Conservation (phyloP, 2,797 vertebrate genomes). For the Falco berigora region DNA sequence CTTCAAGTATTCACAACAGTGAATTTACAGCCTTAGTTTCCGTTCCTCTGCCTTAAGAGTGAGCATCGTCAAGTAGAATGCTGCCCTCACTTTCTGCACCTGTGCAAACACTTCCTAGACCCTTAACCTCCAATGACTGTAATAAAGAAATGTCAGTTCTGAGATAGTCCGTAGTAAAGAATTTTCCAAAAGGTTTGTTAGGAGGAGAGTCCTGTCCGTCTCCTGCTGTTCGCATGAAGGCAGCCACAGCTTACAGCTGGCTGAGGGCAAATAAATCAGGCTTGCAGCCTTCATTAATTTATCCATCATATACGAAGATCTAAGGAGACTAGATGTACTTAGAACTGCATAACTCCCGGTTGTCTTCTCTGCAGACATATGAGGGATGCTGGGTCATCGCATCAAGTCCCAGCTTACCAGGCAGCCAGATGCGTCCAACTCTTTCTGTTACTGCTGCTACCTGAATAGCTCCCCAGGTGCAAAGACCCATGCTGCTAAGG, state of each 20-base stretch:
- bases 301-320: background rate
- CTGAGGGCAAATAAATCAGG: background rate
- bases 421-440: fast-evolving
- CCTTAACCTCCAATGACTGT: background rate
- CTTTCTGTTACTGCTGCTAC: background rate
- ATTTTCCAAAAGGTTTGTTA: background rate
- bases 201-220: background rate
- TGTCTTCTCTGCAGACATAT: background rate
- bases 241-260: background rate
- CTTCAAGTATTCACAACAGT: background rate
- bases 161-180: background rate
- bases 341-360: background rate
- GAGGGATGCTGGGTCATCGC: background rate
- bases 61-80: background rate
- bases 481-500: background rate
- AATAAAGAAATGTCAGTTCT: background rate
- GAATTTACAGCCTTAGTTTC: background rate
- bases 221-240: background rate
- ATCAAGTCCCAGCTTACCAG: background rate
- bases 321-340: background rate
- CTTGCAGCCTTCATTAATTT: background rate
- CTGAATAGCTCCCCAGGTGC: background rate
- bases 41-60: fast-evolving
- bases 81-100: background rate
- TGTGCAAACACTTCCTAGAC: background rate